Evolutionary conservation across 1,140 invertebrate species (phyloP).

Genomic region (Pseudobourletiella spinata): DNA sequence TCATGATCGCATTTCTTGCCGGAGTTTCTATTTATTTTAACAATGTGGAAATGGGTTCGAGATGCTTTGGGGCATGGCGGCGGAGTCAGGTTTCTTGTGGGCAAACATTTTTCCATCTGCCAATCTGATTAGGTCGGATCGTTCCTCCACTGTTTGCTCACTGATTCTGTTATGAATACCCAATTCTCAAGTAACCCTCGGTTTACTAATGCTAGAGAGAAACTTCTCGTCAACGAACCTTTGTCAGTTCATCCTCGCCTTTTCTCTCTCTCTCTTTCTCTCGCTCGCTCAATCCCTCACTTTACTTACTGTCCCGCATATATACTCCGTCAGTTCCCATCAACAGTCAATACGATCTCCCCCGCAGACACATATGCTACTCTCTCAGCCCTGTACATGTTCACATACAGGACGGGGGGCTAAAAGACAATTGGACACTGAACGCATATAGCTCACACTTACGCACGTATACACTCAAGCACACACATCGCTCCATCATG

Average conservation of each 20-base stretch:
- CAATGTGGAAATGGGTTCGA: constrained; percentile 32
- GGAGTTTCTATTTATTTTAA: constrained; percentile 37
- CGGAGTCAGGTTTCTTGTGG: constrained; percentile 33
- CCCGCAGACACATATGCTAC: not conserved
- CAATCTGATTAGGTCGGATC: constrained; percentile 34
- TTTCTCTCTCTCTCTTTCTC: no score
- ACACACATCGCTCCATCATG: no score
- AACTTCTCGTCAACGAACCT: not conserved
- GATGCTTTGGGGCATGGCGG: constrained; percentile 30
- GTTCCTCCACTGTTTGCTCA: constrained; percentile 10
- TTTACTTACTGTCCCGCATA: not conserved
- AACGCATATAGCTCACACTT: no score
- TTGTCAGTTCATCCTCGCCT: constrained; percentile 6
- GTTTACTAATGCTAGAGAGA: not conserved
- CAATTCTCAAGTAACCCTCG: constrained; percentile 11
- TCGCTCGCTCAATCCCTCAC: no score
- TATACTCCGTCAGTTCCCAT: not conserved
- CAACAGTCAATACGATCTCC: not conserved
- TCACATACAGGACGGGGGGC: no score
- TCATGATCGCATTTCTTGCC: constrained; percentile 36
- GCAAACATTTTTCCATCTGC: constrained; percentile 34
- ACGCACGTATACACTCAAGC: no score
- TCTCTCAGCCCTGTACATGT: not conserved
- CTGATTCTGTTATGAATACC: constrained; percentile 31
- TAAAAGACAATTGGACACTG: no score